phyloP scores from a whole-genome alignment of 2,113 vertebrate genomes.

The Rana temporaria region DNA sequence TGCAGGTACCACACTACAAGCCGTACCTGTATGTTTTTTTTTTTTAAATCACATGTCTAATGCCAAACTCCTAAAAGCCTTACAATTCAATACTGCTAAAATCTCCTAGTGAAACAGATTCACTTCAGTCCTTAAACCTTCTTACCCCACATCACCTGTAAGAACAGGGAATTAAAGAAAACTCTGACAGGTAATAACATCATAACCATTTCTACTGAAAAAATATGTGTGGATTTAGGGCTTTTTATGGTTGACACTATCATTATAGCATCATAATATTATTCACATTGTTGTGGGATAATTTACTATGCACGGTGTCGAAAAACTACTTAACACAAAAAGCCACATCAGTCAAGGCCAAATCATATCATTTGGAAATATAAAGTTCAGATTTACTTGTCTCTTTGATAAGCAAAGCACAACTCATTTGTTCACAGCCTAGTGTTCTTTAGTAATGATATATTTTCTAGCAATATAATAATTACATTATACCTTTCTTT shows the following conservation, averaged over 20 bases:
- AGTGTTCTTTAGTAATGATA: too few relatives aligned
- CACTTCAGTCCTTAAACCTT: conserved; percentile 9
- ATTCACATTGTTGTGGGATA: conserved; percentile 41
- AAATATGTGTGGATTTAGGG: background rate
- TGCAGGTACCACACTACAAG: background rate
- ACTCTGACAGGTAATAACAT: background rate
- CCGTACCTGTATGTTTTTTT: too few relatives aligned
- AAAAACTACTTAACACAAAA: conserved; percentile 8
- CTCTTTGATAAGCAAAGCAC: too few relatives aligned
- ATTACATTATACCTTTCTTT: too few relatives aligned
- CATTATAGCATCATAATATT: background rate
- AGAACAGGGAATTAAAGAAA: conserved; percentile 27
- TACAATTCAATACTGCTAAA: background rate
- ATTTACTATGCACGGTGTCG: background rate
- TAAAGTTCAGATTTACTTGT: too few relatives aligned
- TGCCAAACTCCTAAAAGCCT: background rate
- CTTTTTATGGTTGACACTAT: background rate
- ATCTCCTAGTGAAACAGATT: background rate
- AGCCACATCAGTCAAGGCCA: conserved; percentile 10
- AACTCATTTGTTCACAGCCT: too few relatives aligned
- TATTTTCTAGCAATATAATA: too few relatives aligned
- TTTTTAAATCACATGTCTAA: background rate
- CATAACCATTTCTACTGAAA: background rate
- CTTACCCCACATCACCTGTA: background rate
- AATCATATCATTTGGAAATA: background rate